Evolutionary conservation across 2,113 vertebrate species (phyloP).

Genomic region (Aramus guarauna): DNA sequence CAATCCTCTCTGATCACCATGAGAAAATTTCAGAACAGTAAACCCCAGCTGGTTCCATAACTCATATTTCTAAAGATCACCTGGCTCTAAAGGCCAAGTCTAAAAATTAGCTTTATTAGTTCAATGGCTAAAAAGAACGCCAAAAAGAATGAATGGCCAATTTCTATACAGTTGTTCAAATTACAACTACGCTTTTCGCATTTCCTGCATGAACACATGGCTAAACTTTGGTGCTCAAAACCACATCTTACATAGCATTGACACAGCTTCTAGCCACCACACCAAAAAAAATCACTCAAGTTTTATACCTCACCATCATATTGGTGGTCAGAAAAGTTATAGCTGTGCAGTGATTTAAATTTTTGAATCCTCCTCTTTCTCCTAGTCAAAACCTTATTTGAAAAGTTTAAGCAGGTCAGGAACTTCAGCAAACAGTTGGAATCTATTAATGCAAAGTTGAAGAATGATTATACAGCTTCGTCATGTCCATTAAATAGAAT

Average conservation of each 20-base stretch:
- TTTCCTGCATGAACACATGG: background rate
- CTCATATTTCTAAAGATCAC: background rate
- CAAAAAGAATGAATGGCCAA: background rate
- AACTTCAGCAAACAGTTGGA: background rate
- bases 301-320: background rate
- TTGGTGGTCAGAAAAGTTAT: background rate
- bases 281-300: background rate
- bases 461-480: background rate
- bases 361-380: background rate
- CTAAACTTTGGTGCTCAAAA: background rate
- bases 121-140: background rate
- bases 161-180: background rate
- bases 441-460: background rate
- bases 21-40: background rate
- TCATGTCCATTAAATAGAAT: background rate
- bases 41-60: background rate
- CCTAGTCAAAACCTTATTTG: background rate
- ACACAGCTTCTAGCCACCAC: background rate
- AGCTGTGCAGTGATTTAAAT: background rate
- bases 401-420: background rate
- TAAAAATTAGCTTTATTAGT: background rate
- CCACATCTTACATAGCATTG: too few relatives aligned
- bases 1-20: background rate
- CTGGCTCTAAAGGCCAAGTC: background rate
- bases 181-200: background rate